Evolutionary conservation across 1,140 invertebrate species (phyloP).

Genomic region (Hycleus phaleratus): DNA sequence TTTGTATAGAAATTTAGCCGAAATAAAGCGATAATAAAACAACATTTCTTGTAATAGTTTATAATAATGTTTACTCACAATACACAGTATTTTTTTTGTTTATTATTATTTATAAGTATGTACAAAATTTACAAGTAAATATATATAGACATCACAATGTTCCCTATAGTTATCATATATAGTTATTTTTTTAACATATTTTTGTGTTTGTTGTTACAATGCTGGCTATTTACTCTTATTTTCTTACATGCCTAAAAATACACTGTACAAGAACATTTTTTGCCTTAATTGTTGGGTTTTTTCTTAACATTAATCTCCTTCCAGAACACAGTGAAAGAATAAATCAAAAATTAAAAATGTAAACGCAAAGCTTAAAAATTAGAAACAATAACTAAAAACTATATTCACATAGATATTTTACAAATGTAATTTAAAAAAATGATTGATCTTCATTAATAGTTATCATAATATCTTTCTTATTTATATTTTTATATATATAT

Average conservation of each 20-base stretch:
- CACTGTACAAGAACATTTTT: constrained; percentile 39
- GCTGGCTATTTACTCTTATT: constrained; percentile 21
- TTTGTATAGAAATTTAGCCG: background rate
- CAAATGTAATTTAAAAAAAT: constrained; percentile 37
- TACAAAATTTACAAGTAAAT: constrained; percentile 44
- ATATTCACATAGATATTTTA: constrained; percentile 40
- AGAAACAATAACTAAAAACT: constrained; percentile 21
- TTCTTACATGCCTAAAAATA: constrained; percentile 37
- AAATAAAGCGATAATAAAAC: constrained; percentile 4
- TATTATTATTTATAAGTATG: constrained; percentile 31
- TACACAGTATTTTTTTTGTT: constrained; percentile 38
- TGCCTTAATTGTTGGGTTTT: too few species aligned
- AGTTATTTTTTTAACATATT: constrained; percentile 8
- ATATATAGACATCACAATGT: constrained; percentile 43
- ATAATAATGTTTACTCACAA: constrained; percentile 44
- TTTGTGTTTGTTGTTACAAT: constrained; percentile 27
- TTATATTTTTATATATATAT: too few species aligned
- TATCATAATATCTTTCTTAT: too few species aligned
- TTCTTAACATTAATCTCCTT: constrained; percentile 31
- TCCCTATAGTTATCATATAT: constrained; percentile 36
- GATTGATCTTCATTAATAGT: constrained; percentile 28
- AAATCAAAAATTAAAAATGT: too few species aligned
- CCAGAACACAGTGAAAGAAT: too few species aligned
- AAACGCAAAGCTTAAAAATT: constrained; percentile 30
- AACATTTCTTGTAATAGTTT: constrained; percentile 40